Conservation (phyloP, 2,888 invertebrate genomes). For the Conomelus anceps region DNA sequence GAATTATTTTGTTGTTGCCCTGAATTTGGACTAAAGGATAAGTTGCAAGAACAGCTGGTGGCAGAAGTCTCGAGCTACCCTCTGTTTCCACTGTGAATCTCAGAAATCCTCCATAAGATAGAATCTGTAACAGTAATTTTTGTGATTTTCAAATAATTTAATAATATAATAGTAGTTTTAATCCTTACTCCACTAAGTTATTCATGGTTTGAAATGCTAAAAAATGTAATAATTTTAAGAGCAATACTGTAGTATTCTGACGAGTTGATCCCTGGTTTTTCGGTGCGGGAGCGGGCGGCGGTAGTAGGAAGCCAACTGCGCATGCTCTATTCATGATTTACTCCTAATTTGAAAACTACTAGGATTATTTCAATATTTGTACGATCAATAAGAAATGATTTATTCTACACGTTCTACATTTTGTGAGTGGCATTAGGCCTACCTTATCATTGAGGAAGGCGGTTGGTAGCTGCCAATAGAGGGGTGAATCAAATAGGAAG, state of each 20-base stretch:
- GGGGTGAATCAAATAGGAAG: constrained; percentile 54
- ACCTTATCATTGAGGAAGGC: constrained; percentile 78
- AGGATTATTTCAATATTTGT: too few relatives aligned
- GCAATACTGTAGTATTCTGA: too few relatives aligned
- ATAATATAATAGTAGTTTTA: not conserved
- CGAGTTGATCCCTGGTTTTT: too few relatives aligned
- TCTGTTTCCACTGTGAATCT: constrained; percentile 65
- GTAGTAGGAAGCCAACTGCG: too few relatives aligned
- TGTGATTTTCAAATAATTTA: not conserved
- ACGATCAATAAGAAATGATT: too few relatives aligned
- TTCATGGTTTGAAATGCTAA: not conserved
- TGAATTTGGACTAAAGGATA: constrained; percentile 80
- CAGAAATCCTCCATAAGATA: constrained; percentile 86
- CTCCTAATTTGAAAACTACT: too few relatives aligned
- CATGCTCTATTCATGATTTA: too few relatives aligned
- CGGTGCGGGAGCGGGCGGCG: too few relatives aligned
- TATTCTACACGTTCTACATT: too few relatives aligned
- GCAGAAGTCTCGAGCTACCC: constrained; percentile 51
- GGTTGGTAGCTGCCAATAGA: constrained; percentile 76
- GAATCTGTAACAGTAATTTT: constrained; percentile 47
- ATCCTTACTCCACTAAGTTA: not conserved
- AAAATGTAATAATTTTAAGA: too few relatives aligned
- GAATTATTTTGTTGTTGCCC: constrained; percentile 62
- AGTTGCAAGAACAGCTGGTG: constrained; percentile 49
- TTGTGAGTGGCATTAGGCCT: constrained; percentile 17